A percentile compares a stretch with the other conserved stretches of the same genome.
Evolutionary conservation across 1,140 invertebrate genomes (phyloP).

Genomic region (Acromyrmex charruanus): DNA sequence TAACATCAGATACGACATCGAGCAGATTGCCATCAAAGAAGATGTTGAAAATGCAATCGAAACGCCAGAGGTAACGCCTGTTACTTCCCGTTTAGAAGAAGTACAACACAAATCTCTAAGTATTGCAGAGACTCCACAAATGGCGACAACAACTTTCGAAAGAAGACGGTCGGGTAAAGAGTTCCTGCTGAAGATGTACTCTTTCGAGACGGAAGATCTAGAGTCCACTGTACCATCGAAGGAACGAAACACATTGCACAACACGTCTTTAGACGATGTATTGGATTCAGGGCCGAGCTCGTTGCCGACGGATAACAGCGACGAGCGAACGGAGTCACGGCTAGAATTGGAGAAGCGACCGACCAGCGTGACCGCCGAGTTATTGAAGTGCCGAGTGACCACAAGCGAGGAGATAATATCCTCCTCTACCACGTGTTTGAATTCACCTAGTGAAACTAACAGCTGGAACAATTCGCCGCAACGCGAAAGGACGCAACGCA

Average conservation of each 20-base stretch:
- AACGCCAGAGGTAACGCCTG: background rate
- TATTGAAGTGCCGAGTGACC: constrained; percentile 83
- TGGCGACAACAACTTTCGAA: constrained; percentile 42
- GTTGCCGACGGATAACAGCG: constrained; percentile 75
- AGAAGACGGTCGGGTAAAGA: constrained; percentile 81
- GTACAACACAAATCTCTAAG: background rate
- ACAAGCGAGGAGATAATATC: constrained; percentile 84
- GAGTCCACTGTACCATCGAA: constrained; percentile 69
- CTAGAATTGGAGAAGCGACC: constrained; percentile 45
- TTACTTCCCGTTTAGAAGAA: background rate
- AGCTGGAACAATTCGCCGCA: constrained; percentile 81
- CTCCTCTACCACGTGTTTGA: constrained; percentile 74
- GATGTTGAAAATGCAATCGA: constrained; percentile 56
- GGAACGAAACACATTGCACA: constrained; percentile 77
- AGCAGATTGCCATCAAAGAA: background rate
- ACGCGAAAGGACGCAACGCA: constrained; percentile 59
- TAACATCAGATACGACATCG: constrained; percentile 4
- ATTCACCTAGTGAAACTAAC: constrained; percentile 77
- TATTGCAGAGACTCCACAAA: background rate
- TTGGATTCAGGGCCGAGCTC: constrained; percentile 80
- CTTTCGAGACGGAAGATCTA: constrained; percentile 84
- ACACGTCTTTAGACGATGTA: constrained; percentile 80
- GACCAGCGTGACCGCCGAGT: constrained; percentile 70
- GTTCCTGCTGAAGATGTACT: constrained; percentile 83
- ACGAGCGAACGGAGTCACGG: constrained; percentile 52